Evolutionary conservation across 2,888 invertebrate species (phyloP).

Genomic region (Cyaniris semiargus): DNA sequence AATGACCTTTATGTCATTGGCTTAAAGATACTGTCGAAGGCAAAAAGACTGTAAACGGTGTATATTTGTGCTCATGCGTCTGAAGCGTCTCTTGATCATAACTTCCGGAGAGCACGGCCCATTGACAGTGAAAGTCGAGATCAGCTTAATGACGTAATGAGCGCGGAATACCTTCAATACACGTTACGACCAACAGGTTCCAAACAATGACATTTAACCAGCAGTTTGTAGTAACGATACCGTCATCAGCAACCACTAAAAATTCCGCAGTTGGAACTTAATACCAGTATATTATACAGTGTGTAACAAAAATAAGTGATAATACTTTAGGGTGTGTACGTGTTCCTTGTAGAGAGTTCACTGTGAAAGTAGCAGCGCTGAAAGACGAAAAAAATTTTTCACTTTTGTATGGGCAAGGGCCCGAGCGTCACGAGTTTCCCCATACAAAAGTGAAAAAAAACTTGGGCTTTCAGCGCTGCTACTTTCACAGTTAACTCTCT

Average conservation of each 20-base stretch:
- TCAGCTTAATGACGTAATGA: constrained; percentile 33
- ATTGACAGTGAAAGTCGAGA: constrained; percentile 40
- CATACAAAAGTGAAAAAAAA: too few relatives aligned
- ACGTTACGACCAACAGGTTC: constrained; percentile 19
- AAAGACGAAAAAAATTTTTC: too few relatives aligned
- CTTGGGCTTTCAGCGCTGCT: too few relatives aligned
- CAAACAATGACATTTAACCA: constrained; percentile 1
- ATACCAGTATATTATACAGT: too few relatives aligned
- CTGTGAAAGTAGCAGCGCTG: too few relatives aligned
- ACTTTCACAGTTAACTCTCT: too few relatives aligned
- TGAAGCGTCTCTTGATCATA: constrained; percentile 15
- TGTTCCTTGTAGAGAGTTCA: too few relatives aligned
- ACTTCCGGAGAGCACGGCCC: constrained; percentile 34
- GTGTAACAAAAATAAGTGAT: too few relatives aligned
- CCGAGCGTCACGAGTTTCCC: too few relatives aligned
- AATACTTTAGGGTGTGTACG: too few relatives aligned
- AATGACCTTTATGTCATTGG: neutral
- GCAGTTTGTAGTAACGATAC: neutral
- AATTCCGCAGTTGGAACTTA: neutral
- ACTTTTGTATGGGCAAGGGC: too few relatives aligned
- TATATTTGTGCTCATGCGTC: neutral
- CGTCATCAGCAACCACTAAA: neutral
- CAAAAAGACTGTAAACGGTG: neutral
- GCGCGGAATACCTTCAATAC: constrained; percentile 28
- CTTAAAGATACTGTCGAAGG: neutral